These are phyloP conservation scores for Eupithecia inturbata DNA, from an alignment of 2,888 invertebrate species.

Conservation along the genomic window DNA sequence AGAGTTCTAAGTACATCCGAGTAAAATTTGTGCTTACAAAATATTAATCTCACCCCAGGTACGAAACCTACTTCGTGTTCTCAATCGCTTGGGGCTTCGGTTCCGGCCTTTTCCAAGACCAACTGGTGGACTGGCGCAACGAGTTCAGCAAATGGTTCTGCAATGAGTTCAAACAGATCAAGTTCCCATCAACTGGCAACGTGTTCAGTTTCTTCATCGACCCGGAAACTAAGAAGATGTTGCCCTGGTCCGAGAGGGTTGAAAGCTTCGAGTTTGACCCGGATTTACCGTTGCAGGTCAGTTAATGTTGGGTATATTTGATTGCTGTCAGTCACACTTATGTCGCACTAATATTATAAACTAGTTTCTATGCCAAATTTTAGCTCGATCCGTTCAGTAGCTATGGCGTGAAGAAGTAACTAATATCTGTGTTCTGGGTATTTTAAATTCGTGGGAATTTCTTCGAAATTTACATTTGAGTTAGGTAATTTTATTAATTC, in stretches of 20 bases:
- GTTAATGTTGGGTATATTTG: constrained; percentile 6
- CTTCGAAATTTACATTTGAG: too few relatives aligned
- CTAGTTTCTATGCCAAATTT: too few relatives aligned
- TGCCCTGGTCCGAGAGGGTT: constrained; percentile 94
- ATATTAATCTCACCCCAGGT: constrained; percentile 71
- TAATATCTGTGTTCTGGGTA: too few relatives aligned
- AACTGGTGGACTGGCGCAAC: constrained; percentile 94
- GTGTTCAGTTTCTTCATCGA: constrained; percentile 97
- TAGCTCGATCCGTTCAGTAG: too few relatives aligned
- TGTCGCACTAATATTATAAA: too few relatives aligned
- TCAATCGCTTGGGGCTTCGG: constrained; percentile 97
- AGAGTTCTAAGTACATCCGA: too few relatives aligned
- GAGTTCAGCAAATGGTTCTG: constrained; percentile 98
- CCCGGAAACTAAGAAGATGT: constrained; percentile 91
- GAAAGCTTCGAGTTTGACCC: constrained; percentile 91
- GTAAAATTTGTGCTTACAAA: background rate
- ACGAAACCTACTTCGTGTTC: constrained; percentile 97
- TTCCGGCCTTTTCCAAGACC: constrained; percentile 95
- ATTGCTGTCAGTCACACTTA: background rate
- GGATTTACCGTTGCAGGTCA: constrained; percentile 93
- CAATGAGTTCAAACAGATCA: constrained; percentile 95
- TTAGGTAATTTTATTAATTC: too few relatives aligned
- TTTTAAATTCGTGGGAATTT: too few relatives aligned
- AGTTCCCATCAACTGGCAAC: constrained; percentile 92
- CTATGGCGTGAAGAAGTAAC: too few relatives aligned